These are phyloP conservation scores for Coelopa pilipes DNA, from an alignment of 2,888 invertebrate species.

Conservation along the genomic window DNA sequence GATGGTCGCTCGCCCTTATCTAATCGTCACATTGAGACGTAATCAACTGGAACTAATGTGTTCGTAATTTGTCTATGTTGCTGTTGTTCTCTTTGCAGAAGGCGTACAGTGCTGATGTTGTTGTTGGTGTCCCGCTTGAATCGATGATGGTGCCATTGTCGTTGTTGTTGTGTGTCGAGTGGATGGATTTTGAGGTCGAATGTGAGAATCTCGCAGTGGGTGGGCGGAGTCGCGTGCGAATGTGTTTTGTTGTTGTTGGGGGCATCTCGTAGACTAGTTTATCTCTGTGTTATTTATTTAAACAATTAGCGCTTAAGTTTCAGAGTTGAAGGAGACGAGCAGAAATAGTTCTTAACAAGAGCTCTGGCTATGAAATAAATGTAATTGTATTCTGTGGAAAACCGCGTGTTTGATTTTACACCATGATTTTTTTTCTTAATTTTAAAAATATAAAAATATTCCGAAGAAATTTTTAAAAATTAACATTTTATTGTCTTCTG, in stretches of 20 bases:
- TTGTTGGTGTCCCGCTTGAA: background rate
- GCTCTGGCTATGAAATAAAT: no score
- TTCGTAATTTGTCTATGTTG: conserved; percentile 18
- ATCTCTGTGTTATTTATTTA: conserved; percentile 3
- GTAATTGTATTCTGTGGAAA: no score
- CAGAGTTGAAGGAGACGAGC: no score
- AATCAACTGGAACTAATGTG: background rate
- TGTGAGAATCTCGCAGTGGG: conserved; percentile 11
- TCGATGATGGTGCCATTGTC: background rate
- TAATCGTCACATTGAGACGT: no score
- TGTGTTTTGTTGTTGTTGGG: background rate
- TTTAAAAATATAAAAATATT: no score
- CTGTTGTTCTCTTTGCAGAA: conserved; percentile 46
- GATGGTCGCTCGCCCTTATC: background rate
- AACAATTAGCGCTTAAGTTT: background rate
- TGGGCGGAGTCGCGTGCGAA: background rate
- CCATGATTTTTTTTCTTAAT: no score
- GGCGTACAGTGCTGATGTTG: conserved; percentile 50
- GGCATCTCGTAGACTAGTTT: background rate
- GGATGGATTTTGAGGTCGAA: background rate
- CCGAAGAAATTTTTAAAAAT: no score
- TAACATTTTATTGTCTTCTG: no score
- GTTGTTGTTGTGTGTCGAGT: background rate
- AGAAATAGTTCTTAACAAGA: no score
- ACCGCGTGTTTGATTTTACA: no score